These are phyloP conservation scores for Leucoraja erinaceus DNA, from an alignment of 2,113 vertebrate species.

Conservation along the genomic window DNA sequence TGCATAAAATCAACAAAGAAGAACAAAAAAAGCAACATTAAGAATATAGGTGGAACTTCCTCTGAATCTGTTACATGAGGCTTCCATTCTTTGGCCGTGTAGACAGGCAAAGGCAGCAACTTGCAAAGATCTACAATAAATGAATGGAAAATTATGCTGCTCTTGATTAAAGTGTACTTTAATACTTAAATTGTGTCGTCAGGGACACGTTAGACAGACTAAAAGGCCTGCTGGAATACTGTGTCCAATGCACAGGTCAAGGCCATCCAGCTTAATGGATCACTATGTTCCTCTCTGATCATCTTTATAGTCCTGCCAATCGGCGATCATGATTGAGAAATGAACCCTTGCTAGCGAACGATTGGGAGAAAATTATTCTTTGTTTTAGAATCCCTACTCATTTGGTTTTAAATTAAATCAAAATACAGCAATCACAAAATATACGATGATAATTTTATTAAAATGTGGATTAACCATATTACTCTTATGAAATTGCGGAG, in stretches of 20 bases:
- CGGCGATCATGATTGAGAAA: background rate
- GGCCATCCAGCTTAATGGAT: too few relatives aligned
- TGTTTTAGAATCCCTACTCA: background rate
- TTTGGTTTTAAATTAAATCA: background rate
- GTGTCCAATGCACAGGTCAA: background rate
- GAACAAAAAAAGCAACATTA: background rate
- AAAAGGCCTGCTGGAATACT: background rate
- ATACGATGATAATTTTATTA: background rate
- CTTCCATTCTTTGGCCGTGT: background rate
- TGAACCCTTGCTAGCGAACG: background rate
- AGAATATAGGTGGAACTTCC: background rate
- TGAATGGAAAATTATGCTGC: background rate
- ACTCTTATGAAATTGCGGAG: background rate
- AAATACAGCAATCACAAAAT: background rate
- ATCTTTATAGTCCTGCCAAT: background rate
- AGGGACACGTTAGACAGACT: background rate
- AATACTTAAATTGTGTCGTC: background rate
- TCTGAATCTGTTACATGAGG: background rate
- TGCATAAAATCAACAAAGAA: constrained; percentile 4
- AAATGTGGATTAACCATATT: background rate
- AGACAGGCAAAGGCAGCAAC: background rate
- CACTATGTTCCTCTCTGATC: background rate
- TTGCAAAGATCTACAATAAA: background rate
- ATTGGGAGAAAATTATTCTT: background rate
- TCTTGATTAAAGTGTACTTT: background rate